phyloP scores from a whole-genome alignment of 2,888 invertebrate genomes.

The Amorpha juglandis region DNA sequence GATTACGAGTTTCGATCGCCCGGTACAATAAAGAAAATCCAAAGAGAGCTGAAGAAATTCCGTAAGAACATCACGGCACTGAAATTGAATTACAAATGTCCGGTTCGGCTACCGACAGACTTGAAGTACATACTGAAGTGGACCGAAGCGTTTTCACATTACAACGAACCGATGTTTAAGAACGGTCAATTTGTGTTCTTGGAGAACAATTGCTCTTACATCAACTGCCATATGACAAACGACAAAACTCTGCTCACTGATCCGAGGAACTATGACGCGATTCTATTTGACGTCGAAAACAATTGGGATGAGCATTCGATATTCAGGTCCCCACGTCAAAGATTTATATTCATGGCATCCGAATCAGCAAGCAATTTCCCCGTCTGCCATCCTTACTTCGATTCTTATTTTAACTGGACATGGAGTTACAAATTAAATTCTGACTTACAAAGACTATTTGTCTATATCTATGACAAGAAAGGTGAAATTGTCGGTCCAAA shows the following conservation, averaged over 20 bases:
- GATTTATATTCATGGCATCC: slow-evolving; percentile 74
- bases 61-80: slow-evolving; percentile 42
- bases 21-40: slow-evolving; percentile 42
- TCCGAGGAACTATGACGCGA: slow-evolving; percentile 70
- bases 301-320: slow-evolving; percentile 56
- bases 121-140: slow-evolving; percentile 65
- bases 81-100: slow-evolving; percentile 41
- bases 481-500: slow-evolving; percentile 65
- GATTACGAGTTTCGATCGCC: slow-evolving; percentile 50
- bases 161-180: slow-evolving; percentile 37
- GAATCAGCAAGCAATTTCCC: slow-evolving; percentile 61
- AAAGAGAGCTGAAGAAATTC: slow-evolving; percentile 45
- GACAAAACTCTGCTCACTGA: slow-evolving; percentile 58
- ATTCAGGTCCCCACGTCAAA: slow-evolving; percentile 66
- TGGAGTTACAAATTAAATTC: slow-evolving; percentile 72
- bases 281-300: slow-evolving; percentile 80
- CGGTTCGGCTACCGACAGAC: slow-evolving; percentile 58
- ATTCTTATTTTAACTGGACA: slow-evolving; percentile 65
- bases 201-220: slow-evolving; percentile 59
- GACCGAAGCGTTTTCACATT: slow-evolving; percentile 52
- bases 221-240: slow-evolving; percentile 74
- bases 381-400: slow-evolving; percentile 52
- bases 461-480: slow-evolving; percentile 55
- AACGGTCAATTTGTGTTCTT: slow-evolving; percentile 60
- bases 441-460: slow-evolving; percentile 57